Evolutionary conservation across 2,113 vertebrate species (phyloP), one percentile per base, ranked within the genome.

Genomic region (Pedionomus torquatus): DNA sequence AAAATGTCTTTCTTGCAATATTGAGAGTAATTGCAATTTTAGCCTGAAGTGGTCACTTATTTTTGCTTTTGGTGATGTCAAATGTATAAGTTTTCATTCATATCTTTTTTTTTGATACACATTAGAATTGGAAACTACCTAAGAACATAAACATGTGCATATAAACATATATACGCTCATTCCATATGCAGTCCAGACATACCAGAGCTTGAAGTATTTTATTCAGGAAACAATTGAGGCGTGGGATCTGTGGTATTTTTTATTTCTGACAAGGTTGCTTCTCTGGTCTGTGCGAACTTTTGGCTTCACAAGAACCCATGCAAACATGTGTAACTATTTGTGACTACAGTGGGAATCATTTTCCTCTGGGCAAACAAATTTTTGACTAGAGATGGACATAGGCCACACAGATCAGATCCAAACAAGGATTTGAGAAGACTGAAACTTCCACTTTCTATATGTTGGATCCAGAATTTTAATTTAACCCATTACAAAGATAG

Each of bases 311-410:
- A 87, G 49, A 63, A 96, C 89, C 87, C 91, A 37, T 95, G 57
- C 76, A 96, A 71, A 88, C 75, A 69, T 78, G 31, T 85, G 75
- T 25, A 87, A 69, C 46, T 86, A 17, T 94, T 94, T 95, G 60
- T 96, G 94, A 95, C 70, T 95, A 72, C 63, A 97, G n/a, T 48
- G 41, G 95, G 90, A 98, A 97, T 90, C 19, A 37, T 87, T 97
- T 95, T 94, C 93, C 71, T 68, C 70, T 96, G 82, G 64, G 55
- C 76, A 92, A 93, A 96, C 52, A 87, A 87, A 97, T 86, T 92
- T 95, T 93, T 90, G 35, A 78, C 68, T 92, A 24, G 93, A 87
- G 68, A 71, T 83, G 88, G 90, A 96, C 92, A 94, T 80, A 64
- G 86, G 79, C 92, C 88, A 89, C 71, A 19, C 7, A 78, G 72